Conservation (phyloP, 2,888 invertebrate species). For the Xestia c-nigrum region DNA sequence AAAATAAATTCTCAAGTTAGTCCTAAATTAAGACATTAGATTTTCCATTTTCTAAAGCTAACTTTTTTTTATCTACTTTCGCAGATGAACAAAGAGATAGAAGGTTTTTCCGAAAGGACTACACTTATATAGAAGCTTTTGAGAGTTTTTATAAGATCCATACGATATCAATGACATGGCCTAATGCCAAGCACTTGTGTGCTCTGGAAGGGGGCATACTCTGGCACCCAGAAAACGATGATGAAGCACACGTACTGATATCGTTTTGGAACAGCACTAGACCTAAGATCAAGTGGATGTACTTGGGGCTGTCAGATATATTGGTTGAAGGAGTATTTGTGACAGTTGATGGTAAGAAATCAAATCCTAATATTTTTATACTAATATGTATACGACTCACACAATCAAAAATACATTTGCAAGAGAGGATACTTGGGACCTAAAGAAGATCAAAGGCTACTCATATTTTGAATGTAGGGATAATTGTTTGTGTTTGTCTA, state of each 20-base stretch:
- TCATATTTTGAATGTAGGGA: neutral
- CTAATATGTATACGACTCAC: neutral
- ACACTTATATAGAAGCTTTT: constrained; percentile 73
- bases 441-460: neutral
- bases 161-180: constrained; percentile 76
- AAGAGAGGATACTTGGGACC: neutral
- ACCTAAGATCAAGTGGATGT: constrained; percentile 61
- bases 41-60: neutral
- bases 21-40: neutral
- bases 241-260: constrained; percentile 73
- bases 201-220: constrained; percentile 77
- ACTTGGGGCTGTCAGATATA: constrained; percentile 76
- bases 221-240: constrained; percentile 77
- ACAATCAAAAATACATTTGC: neutral
- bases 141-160: constrained; percentile 83
- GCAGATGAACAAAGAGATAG: constrained; percentile 76
- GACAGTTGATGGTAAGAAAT: constrained; percentile 72
- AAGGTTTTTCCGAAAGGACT: constrained; percentile 82
- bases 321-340: constrained; percentile 76
- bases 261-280: constrained; percentile 71
- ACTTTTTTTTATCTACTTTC: neutral
- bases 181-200: constrained; percentile 77
- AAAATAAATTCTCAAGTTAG: neutral
- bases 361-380: neutral
- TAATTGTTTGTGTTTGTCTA: neutral